Evolutionary conservation across 2,797 vertebrate genomes (phyloP).

Genomic region (Silurus aristotelis): DNA sequence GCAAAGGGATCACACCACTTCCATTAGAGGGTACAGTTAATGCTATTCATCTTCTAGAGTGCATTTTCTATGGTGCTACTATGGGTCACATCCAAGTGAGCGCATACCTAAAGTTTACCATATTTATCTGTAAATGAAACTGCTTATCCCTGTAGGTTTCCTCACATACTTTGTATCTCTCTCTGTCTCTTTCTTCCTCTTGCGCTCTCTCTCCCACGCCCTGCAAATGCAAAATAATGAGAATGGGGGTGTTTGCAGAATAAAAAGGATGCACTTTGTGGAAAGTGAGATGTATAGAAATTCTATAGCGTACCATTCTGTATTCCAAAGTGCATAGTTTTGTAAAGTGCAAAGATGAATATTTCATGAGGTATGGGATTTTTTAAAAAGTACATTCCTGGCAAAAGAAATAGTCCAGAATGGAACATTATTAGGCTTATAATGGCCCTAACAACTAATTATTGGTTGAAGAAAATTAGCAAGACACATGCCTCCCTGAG

Average conservation of each 20-base stretch:
- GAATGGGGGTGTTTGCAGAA: not conserved
- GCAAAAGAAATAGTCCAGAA: no score
- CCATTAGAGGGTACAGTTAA: slow-evolving; percentile 63
- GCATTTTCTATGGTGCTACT: slow-evolving; percentile 47
- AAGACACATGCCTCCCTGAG: no score
- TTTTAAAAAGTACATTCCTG: not conserved
- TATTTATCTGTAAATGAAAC: slow-evolving; percentile 57
- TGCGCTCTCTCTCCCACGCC: not conserved
- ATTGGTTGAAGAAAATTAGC: no score
- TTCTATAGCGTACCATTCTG: not conserved
- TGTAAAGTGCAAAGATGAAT: slow-evolving; percentile 10
- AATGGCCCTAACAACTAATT: no score
- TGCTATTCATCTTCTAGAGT: slow-evolving; percentile 43
- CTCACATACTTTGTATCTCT: not conserved
- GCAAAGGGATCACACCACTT: slow-evolving; percentile 60
- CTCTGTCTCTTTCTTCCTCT: not conserved
- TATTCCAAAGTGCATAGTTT: not conserved
- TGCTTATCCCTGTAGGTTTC: slow-evolving; percentile 52
- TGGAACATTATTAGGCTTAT: no score
- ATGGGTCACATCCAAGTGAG: slow-evolving; percentile 57
- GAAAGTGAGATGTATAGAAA: not conserved
- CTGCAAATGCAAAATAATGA: slow-evolving; percentile 8
- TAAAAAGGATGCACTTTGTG: slow-evolving; percentile 3
- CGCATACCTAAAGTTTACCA: slow-evolving; percentile 62
- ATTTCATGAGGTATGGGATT: slow-evolving; percentile 10